Percentiles rank a stretch among this genome's conserved stretches.
These are phyloP conservation scores for Folsomia manolachei DNA, from an alignment of 2,888 invertebrate genomes.

Conservation along the genomic window DNA sequence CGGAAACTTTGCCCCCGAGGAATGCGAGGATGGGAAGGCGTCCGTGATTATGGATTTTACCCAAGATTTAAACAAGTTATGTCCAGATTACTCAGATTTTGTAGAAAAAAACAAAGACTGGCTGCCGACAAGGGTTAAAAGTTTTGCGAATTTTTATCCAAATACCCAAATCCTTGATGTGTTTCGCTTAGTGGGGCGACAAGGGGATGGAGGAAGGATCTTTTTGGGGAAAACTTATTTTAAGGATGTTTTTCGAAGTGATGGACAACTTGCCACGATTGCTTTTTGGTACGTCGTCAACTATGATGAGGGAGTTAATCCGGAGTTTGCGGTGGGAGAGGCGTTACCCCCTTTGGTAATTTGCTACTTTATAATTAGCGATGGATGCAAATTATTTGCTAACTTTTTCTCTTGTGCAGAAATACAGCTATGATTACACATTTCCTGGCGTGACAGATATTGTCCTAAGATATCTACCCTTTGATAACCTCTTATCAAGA, in stretches of 20 bases:
- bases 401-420: background rate
- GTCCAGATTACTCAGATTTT: slow-evolving; percentile 2
- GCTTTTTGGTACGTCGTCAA: slow-evolving; percentile 10
- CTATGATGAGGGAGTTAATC: slow-evolving; percentile 10
- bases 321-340: slow-evolving; percentile 8
- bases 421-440: background rate
- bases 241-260: slow-evolving; percentile 2
- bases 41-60: slow-evolving; percentile 12
- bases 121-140: background rate
- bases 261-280: slow-evolving; percentile 9
- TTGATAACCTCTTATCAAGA: slow-evolving; percentile 9
- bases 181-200: slow-evolving; percentile 9
- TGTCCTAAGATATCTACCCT: background rate
- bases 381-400: background rate
- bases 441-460: slow-evolving; percentile 12
- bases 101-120: background rate
- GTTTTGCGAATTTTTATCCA: slow-evolving; percentile 4
- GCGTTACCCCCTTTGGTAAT: slow-evolving; percentile 2
- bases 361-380: background rate
- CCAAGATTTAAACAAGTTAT: background rate
- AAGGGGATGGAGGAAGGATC: slow-evolving; percentile 10
- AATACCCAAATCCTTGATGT: slow-evolving; percentile 2
- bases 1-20: slow-evolving; percentile 6
- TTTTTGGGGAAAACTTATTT: slow-evolving; percentile 16
- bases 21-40: slow-evolving; percentile 7